phyloP scores from a whole-genome alignment of 2,797 vertebrate genomes.

The Chiroxiphia lanceolata region DNA sequence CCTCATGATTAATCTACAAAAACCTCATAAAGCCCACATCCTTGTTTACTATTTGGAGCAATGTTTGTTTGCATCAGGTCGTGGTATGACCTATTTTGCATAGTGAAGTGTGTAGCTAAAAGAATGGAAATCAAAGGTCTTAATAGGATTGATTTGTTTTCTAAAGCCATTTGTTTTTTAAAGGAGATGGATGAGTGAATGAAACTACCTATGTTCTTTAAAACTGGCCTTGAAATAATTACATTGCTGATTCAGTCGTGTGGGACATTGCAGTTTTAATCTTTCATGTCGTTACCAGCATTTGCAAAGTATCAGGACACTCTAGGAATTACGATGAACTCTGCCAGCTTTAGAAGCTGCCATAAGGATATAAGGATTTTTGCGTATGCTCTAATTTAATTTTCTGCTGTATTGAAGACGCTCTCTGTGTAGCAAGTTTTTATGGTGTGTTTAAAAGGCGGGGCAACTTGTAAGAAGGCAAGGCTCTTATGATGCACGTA shows the following conservation, averaged over 20 bases:
- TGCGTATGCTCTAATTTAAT: neutral
- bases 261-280: neutral
- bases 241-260: neutral
- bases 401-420: neutral
- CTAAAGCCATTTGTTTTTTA: neutral
- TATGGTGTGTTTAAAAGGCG: neutral
- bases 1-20: neutral
- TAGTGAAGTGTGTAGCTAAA: neutral
- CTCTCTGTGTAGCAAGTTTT: neutral
- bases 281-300: neutral
- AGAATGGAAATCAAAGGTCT: neutral
- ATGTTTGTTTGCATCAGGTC: neutral
- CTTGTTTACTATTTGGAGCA: neutral
- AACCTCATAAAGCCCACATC: neutral
- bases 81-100: neutral
- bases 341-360: neutral
- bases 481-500: neutral
- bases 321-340: neutral
- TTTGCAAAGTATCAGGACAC: neutral
- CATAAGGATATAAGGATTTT: neutral
- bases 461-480: neutral
- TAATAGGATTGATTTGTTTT: neutral
- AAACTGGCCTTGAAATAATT: neutral
- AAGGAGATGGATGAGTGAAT: neutral
- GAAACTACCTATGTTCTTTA: neutral